Evolutionary conservation across 2,888 invertebrate species (phyloP), one percentile per base, ranked within the genome.

Genomic region (Leptothorax acervorum): DNA sequence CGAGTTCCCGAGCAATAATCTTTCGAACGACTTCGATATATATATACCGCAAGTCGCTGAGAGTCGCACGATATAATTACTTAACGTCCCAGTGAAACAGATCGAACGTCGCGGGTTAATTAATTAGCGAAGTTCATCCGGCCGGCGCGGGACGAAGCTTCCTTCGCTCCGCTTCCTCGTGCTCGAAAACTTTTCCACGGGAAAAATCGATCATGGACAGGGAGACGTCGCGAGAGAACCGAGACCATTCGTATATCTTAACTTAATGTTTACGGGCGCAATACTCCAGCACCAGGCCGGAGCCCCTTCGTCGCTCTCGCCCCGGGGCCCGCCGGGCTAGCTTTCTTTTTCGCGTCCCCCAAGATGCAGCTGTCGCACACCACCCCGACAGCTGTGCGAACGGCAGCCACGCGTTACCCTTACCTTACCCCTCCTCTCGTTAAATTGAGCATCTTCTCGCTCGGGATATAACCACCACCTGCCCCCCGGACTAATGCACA

Each of bases 351-450:
- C 83, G 83, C 48, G 66, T 45, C 60, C 35, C 71, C 63, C 83
- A 88, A 89, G 90, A 91, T 84, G 93, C 93, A 93, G 93, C 93
- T 93, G 93, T 93, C 90, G 87, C 84, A 12, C 57, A 39, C 57
- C 75, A 75, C 83, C 83, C 39, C 86, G 90, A 90, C 93, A 93
- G 93, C 92, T 93, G 93, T 90, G 83, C 86, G 86, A 88, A 88
- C 84, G 39, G 87, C 88, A 86, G 85, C 79, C 79, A 60, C 73
- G 79, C 48, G 60, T 57, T 78, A 23, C 23, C 23, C 23, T 57
- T 78, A 90, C 23, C 23, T 57, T 78, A 90, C 87, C 93, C 90
- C 88, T 88, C 91, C 90, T 92, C 85, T 92, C 85, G 92, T 91
- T 92, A 91, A 91, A 91, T 74, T 90, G 91, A 91, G 88, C 87